A percentile compares a stretch with the other conserved stretches of the same genome.
Conservation (phyloP, 2,888 invertebrate genomes). For the Cryptus armator region DNA sequence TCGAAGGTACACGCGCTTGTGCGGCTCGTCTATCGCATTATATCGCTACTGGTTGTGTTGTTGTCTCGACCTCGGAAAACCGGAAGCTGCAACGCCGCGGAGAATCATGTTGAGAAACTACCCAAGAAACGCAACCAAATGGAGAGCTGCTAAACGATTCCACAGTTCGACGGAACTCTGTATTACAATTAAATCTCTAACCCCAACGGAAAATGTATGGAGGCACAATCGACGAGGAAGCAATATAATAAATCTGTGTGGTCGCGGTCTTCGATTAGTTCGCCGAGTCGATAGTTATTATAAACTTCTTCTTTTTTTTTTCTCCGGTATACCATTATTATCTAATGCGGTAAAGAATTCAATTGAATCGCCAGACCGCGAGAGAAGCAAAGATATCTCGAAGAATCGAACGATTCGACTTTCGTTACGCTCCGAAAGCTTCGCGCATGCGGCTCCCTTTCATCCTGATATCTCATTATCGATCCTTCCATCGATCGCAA, state of each 20-base stretch:
- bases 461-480: constrained; percentile 51
- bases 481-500: constrained; percentile 9
- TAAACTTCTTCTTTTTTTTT: constrained; percentile 52
- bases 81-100: constrained; percentile 60
- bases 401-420: constrained; percentile 47
- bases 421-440: constrained; percentile 50
- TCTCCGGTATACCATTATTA: constrained; percentile 47
- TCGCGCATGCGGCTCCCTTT: constrained; percentile 56
- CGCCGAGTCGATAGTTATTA: constrained; percentile 64
- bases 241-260: constrained; percentile 32
- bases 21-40: constrained; percentile 20
- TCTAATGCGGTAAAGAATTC: constrained; percentile 69
- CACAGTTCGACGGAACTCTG: constrained; percentile 22
- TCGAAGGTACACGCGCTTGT: constrained; percentile 40
- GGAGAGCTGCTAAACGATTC: constrained; percentile 30
- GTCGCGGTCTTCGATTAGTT: constrained; percentile 46
- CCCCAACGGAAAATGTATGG: not conserved
- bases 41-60: constrained; percentile 27
- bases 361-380: constrained; percentile 34
- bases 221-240: not conserved
- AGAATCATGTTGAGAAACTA: constrained; percentile 43
- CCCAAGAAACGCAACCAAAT: not conserved
- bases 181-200: constrained; percentile 51
- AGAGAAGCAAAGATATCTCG: constrained; percentile 20
- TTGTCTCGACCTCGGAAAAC: constrained; percentile 29